phyloP scores from a whole-genome alignment of 2,888 invertebrate species.

The Malthinus seriepunctatus region DNA sequence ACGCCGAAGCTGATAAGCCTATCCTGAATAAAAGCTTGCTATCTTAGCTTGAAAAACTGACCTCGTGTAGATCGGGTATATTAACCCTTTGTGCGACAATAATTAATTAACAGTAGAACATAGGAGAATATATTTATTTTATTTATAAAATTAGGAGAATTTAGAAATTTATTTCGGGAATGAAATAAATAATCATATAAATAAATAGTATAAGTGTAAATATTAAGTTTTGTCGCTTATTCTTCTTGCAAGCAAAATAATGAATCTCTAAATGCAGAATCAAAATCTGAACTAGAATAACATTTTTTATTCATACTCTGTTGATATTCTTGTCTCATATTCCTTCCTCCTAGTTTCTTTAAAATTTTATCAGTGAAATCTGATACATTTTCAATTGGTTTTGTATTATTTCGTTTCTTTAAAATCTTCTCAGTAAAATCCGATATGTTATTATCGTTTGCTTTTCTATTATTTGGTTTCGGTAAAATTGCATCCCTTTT shows the following conservation, averaged over 20 bases:
- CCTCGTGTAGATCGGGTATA: too few species aligned
- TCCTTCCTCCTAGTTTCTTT: not conserved
- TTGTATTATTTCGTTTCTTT: not conserved
- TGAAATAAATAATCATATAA: too few species aligned
- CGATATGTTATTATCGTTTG: not conserved
- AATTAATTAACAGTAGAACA: too few species aligned
- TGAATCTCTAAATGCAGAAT: conserved; percentile 10
- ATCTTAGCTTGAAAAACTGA: too few species aligned
- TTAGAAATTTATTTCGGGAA: too few species aligned
- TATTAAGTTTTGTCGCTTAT: not conserved
- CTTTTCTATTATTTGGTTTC: not conserved
- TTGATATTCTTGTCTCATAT: not conserved
- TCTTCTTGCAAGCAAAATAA: conserved; percentile 3
- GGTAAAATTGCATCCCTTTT: conserved; percentile 13
- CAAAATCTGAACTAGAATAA: not conserved
- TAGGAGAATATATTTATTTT: too few species aligned
- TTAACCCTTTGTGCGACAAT: too few species aligned
- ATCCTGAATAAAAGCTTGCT: too few species aligned
- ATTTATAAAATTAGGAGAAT: too few species aligned
- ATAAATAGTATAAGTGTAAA: not conserved
- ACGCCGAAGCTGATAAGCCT: too few species aligned
- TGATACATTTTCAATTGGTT: not conserved
- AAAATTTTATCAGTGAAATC: not conserved
- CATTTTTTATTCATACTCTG: not conserved
- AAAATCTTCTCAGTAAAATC: not conserved